Conservation (phyloP, 2,113 vertebrate species). For the Dicentrarchus labrax region DNA sequence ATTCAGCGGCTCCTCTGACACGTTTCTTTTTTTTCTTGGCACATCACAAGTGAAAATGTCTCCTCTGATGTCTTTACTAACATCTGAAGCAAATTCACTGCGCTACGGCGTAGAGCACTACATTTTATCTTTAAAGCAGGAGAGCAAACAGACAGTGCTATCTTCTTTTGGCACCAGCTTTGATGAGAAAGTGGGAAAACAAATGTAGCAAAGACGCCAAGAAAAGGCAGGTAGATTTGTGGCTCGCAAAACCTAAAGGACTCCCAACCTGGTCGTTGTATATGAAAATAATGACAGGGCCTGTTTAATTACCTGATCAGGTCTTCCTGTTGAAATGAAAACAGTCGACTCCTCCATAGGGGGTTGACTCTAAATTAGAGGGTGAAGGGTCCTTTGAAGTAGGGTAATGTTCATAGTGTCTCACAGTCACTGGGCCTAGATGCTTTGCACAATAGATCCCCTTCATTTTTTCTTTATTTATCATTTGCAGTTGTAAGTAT, state of each 20-base stretch:
- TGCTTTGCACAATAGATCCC: neutral
- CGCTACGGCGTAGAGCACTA: constrained; percentile 54
- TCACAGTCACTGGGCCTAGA: neutral
- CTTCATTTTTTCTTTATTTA: neutral
- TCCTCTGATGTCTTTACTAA: constrained; percentile 80
- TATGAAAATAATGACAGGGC: constrained; percentile 54
- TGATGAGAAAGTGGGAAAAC: constrained; percentile 69
- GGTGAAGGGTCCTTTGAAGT: constrained; percentile 53
- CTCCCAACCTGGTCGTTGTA: constrained; percentile 16
- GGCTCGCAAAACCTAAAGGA: constrained; percentile 27
- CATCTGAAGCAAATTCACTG: constrained; percentile 69
- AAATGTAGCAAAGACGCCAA: constrained; percentile 53
- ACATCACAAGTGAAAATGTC: constrained; percentile 75
- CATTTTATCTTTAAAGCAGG: constrained; percentile 75
- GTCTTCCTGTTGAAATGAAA: constrained; percentile 61
- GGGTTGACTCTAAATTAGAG: constrained; percentile 55
- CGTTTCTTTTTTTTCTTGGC: constrained; percentile 49
- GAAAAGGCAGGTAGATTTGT: constrained; percentile 58
- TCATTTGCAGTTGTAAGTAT: constrained; percentile 2
- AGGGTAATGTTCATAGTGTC: constrained; percentile 31
- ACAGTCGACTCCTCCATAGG: constrained; percentile 34
- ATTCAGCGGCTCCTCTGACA: constrained; percentile 56
- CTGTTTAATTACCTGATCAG: constrained; percentile 64
- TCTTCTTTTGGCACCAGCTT: constrained; percentile 45
- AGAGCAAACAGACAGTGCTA: constrained; percentile 59